These are phyloP conservation scores for Augiades crinisus DNA, from an alignment of 2,888 invertebrate genomes.

Conservation along the genomic window DNA sequence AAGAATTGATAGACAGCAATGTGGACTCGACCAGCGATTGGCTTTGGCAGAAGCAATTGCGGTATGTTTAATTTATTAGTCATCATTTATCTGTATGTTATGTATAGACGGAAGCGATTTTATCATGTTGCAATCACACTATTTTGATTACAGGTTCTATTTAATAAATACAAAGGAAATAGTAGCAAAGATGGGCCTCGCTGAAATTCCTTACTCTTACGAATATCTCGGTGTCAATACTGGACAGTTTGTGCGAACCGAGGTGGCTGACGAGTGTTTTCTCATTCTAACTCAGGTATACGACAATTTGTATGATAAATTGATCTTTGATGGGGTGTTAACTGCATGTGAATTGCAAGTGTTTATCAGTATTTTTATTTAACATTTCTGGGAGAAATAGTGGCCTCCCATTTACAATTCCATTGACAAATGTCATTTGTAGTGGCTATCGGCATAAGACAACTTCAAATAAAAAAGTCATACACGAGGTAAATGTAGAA, in stretches of 20 bases:
- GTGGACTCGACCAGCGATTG: conserved; percentile 88
- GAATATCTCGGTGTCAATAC: conserved; percentile 98
- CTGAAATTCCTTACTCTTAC: conserved; percentile 97
- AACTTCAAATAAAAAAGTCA: too few species aligned
- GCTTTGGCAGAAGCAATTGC: conserved; percentile 97
- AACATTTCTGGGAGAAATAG: too few species aligned
- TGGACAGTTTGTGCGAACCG: conserved; percentile 96
- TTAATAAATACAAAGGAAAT: conserved; percentile 82
- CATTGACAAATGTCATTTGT: too few species aligned
- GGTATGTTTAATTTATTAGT: conserved; percentile 63
- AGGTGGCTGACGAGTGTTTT: conserved; percentile 98
- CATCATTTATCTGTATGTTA: neutral
- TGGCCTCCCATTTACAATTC: too few species aligned
- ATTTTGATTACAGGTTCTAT: conserved; percentile 83
- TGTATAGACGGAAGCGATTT: too few species aligned
- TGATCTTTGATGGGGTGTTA: too few species aligned
- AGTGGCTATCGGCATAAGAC: too few species aligned
- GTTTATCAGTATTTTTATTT: too few species aligned
- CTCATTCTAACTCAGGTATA: conserved; percentile 94
- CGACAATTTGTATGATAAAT: neutral
- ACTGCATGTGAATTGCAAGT: too few species aligned
- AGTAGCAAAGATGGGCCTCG: conserved; percentile 93
- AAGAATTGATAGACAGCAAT: conserved; percentile 86
- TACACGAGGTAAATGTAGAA: too few species aligned
- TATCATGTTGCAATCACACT: too few species aligned